phyloP scores from a whole-genome alignment of 2,888 invertebrate genomes.

The Eristalis arbustorum region DNA sequence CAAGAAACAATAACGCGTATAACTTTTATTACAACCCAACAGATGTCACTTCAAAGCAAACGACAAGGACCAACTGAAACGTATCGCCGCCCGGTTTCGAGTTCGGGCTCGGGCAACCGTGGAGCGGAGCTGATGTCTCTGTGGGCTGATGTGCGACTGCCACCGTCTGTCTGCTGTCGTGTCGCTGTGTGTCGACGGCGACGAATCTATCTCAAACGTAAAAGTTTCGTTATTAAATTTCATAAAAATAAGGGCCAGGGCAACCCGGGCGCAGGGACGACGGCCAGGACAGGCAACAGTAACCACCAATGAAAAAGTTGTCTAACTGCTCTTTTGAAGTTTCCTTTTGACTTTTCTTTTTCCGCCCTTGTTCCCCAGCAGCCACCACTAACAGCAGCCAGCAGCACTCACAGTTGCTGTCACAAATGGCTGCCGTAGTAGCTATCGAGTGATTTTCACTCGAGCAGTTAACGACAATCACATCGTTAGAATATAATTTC shows the following conservation, averaged over 20 bases:
- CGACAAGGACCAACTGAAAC: neutral
- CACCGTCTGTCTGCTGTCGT: no score
- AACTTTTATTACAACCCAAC: slow-evolving; percentile 68
- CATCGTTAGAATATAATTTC: slow-evolving; percentile 62
- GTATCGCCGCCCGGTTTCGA: no score
- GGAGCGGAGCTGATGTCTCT: no score
- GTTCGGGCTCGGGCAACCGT: no score
- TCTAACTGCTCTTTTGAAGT: slow-evolving; percentile 68
- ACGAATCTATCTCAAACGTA: slow-evolving; percentile 59
- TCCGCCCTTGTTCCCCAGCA: neutral
- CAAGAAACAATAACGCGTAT: slow-evolving; percentile 58
- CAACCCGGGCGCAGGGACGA: neutral
- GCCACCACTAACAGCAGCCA: neutral
- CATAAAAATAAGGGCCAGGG: slow-evolving; percentile 41
- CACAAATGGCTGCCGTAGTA: neutral
- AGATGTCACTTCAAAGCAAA: slow-evolving; percentile 66
- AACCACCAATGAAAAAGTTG: slow-evolving; percentile 64
- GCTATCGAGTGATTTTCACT: slow-evolving; percentile 59
- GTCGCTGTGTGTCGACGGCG: slow-evolving; percentile 13
- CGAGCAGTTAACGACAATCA: slow-evolving; percentile 67
- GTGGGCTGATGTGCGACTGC: no score
- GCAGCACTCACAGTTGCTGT: neutral
- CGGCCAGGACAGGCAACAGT: slow-evolving; percentile 42
- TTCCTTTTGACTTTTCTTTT: slow-evolving; percentile 35
- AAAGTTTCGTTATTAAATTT: slow-evolving; percentile 69